Conservation (phyloP, 2,888 invertebrate genomes). For the Polietes domitor region DNA sequence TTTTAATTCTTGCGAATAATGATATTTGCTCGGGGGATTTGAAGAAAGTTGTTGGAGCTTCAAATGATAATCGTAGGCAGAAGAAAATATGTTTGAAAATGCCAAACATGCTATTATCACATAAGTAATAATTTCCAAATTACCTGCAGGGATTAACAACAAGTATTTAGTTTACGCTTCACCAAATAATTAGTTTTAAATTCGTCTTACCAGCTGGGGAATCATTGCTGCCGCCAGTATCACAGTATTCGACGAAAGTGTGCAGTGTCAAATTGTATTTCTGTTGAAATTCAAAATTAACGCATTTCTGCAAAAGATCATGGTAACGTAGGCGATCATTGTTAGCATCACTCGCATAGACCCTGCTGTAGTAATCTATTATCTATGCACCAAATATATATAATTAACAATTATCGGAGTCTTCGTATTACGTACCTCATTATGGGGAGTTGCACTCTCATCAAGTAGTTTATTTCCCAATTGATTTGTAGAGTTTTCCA, state of each 20-base stretch:
- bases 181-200: no score
- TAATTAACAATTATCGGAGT: neutral
- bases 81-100: conserved; percentile 51
- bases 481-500: neutral
- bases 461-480: neutral
- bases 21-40: conserved; percentile 58
- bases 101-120: conserved; percentile 55
- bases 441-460: neutral
- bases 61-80: conserved; percentile 70
- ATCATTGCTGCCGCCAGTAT: conserved; percentile 57
- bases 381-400: conserved; percentile 27
- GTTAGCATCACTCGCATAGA: conserved; percentile 23
- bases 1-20: conserved; percentile 66
- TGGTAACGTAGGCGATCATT: conserved; percentile 9
- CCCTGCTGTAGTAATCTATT: conserved; percentile 29
- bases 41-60: conserved; percentile 55
- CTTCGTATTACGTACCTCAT: neutral
- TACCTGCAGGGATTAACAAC: conserved; percentile 68
- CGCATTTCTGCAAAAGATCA: conserved; percentile 65
- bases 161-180: no score
- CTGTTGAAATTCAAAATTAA: conserved; percentile 72
- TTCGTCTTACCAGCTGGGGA: conserved; percentile 38
- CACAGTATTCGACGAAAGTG: conserved; percentile 76
- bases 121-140: conserved; percentile 69
- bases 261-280: conserved; percentile 69